phyloP scores from a whole-genome alignment of 2,113 vertebrate species.

The Catharus minimus region DNA sequence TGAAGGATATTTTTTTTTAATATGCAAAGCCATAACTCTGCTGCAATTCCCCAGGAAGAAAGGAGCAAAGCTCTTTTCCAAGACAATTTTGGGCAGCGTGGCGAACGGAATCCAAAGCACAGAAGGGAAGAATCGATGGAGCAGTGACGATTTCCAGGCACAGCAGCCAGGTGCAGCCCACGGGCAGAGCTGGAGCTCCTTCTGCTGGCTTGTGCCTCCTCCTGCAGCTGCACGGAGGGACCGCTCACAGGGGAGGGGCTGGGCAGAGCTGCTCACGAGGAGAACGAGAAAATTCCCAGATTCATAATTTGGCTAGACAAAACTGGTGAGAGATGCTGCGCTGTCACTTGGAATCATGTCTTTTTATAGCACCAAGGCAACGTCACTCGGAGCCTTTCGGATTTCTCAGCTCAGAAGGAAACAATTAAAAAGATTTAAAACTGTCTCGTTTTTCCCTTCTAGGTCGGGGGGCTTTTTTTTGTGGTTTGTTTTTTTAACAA shows the following conservation, averaged over 20 bases:
- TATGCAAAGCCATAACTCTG: background rate
- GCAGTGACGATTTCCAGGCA: background rate
- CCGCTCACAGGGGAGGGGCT: background rate
- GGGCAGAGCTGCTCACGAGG: background rate
- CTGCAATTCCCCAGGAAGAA: background rate
- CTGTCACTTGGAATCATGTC: background rate
- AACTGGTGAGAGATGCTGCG: slow-evolving; percentile 16
- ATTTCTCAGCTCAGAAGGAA: slow-evolving; percentile 16
- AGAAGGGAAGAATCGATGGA: background rate
- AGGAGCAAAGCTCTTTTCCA: background rate
- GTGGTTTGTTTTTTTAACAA: background rate
- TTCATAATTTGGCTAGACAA: background rate
- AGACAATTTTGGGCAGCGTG: background rate
- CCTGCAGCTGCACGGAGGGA: slow-evolving; percentile 13
- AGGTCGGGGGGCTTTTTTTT: too few relatives aligned
- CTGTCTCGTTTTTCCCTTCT: background rate
- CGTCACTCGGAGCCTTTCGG: background rate
- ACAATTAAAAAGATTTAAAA: background rate
- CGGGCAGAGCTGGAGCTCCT: slow-evolving; percentile 61
- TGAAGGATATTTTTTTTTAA: background rate
- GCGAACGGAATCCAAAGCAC: background rate
- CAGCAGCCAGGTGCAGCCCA: background rate
- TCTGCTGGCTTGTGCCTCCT: slow-evolving; percentile 48
- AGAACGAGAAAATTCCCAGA: slow-evolving; percentile 2
- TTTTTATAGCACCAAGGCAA: slow-evolving; percentile 32